Percentiles rank a stretch among this genome's conserved stretches.
phyloP scores from a whole-genome alignment of 2,888 invertebrate species.

The Siphonodentalium dalli region DNA sequence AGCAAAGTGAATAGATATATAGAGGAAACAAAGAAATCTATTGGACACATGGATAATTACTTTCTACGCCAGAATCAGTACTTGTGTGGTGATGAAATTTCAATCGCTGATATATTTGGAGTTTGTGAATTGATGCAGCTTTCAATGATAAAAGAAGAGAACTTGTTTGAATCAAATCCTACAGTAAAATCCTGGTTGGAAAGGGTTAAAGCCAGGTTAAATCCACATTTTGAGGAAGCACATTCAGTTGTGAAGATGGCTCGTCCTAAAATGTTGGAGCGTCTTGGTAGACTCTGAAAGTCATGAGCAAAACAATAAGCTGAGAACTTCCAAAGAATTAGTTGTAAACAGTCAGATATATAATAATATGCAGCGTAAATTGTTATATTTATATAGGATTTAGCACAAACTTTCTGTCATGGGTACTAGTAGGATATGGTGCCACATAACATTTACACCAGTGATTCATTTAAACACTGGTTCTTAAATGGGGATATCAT shows the following conservation, averaged over 20 bases:
- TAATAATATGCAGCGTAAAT: too few species aligned
- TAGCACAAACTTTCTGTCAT: too few species aligned
- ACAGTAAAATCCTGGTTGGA: slow-evolving; percentile 50
- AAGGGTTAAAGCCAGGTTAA: slow-evolving; percentile 41
- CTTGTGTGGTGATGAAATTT: slow-evolving; percentile 49
- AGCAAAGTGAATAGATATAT: slow-evolving; percentile 39
- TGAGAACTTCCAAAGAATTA: too few species aligned
- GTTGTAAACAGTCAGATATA: too few species aligned
- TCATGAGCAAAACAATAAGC: too few species aligned
- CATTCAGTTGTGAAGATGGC: slow-evolving; percentile 30
- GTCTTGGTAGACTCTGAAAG: too few species aligned
- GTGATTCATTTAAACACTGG: too few species aligned
- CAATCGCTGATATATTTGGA: slow-evolving; percentile 57
- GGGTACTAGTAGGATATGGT: too few species aligned
- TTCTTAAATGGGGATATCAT: too few species aligned
- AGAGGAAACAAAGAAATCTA: slow-evolving; percentile 27
- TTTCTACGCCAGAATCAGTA: slow-evolving; percentile 47
- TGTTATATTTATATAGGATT: too few species aligned
- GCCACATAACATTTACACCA: too few species aligned
- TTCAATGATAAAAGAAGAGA: slow-evolving; percentile 45
- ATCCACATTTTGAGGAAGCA: slow-evolving; percentile 51
- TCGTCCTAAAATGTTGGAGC: too few species aligned
- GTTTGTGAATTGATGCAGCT: slow-evolving; percentile 59
- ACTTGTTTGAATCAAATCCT: slow-evolving; percentile 40
- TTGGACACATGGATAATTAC: slow-evolving; percentile 41